Evolutionary conservation across 2,888 invertebrate genomes (phyloP), one percentile per base, ranked within the genome.

Genomic region (Drosophila helvetica): DNA sequence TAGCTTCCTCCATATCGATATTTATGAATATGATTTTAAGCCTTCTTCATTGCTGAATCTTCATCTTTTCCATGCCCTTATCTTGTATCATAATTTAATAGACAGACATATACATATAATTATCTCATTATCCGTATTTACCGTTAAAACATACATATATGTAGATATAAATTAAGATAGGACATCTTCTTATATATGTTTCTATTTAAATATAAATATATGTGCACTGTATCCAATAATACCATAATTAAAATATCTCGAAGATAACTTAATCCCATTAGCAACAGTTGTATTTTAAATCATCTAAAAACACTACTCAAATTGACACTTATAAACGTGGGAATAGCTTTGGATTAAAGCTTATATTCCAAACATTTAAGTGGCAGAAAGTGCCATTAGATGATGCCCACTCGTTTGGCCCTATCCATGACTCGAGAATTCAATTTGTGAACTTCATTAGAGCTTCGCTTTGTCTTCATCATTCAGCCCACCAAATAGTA

Each of bases 381-480:
- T 38, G 38, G n/a, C 38, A 6, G 22, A 19, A 48, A 22, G 19
- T 30, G 19, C 19, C 4, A n/a, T 48, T 46, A 55, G n/a, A 3
- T 10, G 4, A n/a, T 22, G 45, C 0, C 30, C 10, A 6, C 12
- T 12, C 17, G 9, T 63, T 42, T 50, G 50, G 43, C 18, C 33
- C 38, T 18, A 9, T 19, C 17, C 8, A 27, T 4, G 19, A 22
- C 25, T n/a, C 15, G 8, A 25, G 47, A 22, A 59, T 22, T 63
- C 9, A 59, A 63, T 51, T 51, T 33, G 22, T 2, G 54, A 63
- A 42, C 54, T 67, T 60, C 54, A 51, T 67, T 67, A 63, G 52
- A 38, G 42, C 54, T 33, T 27, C 63, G 57, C 63, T 73, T 71
- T 71, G 71, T 73, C 71, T 71, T 71, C 59, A 73, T 73, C 33